Conservation (phyloP, 35 echinoderm and acorn worm genomes). For the Chiridota heheva region DNA sequence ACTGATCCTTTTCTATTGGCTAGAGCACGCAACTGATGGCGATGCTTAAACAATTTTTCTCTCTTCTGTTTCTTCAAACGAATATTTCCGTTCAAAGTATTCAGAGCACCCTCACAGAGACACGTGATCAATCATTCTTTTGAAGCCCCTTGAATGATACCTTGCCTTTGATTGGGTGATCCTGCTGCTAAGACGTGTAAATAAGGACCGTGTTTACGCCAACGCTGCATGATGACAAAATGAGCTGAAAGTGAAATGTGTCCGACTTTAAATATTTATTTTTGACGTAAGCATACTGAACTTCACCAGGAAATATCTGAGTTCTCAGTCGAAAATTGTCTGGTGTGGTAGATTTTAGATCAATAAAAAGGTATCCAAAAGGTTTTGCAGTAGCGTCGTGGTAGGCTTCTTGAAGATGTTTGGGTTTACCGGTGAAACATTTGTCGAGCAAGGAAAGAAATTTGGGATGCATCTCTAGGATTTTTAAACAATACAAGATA, state of each 20-base stretch:
- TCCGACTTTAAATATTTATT: too few species aligned
- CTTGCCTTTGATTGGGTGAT: neutral
- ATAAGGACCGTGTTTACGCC: conserved; percentile 12
- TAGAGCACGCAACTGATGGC: neutral
- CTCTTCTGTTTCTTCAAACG: neutral
- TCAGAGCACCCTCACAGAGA: conserved; percentile 29
- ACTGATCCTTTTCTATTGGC: conserved; percentile 1
- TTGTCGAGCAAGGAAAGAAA: too few species aligned
- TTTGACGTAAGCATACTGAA: too few species aligned
- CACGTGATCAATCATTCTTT: conserved; percentile 17
- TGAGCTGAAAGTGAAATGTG: too few species aligned
- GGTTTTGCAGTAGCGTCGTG: conserved; percentile 51
- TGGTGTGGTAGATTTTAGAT: conserved; percentile 53
- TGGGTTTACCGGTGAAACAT: too few species aligned
- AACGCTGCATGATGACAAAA: too few species aligned
- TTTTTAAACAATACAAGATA: too few species aligned
- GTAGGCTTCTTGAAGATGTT: too few species aligned
- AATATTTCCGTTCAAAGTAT: neutral
- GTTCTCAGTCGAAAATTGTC: conserved; percentile 32
- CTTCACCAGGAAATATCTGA: conserved; percentile 45
- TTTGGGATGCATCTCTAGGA: too few species aligned
- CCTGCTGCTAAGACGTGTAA: neutral
- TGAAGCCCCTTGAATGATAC: conserved; percentile 18
- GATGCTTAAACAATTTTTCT: neutral
- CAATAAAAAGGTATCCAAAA: conserved; percentile 58